Conservation (phyloP, 2,113 vertebrate genomes). For the Pleuronectes platessa region DNA sequence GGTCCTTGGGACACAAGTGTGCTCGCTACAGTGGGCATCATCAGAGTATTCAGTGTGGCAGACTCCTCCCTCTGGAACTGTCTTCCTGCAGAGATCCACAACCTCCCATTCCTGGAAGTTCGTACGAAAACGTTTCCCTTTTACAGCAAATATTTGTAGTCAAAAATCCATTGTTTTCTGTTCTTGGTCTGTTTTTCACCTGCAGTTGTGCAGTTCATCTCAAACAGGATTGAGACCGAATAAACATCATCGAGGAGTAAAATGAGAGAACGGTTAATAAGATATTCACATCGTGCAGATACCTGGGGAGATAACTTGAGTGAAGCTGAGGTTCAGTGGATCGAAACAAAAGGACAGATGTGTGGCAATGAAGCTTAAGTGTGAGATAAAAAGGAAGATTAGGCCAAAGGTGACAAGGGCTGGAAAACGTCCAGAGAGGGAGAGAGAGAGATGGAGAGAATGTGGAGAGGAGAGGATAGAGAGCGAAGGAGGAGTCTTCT, state of each 20-base stretch:
- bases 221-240: no score
- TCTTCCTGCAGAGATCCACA: no score
- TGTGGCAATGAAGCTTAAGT: conserved; percentile 41
- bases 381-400: conserved; percentile 48
- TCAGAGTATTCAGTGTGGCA: no score
- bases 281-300: background rate
- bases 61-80: no score
- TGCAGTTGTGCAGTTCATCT: no score
- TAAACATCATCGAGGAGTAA: background rate
- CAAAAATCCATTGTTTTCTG: no score
- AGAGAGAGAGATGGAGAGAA: background rate
- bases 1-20: no score
- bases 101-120: no score
- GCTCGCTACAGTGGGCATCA: no score
- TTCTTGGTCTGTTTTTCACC: no score
- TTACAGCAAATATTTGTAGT: no score
- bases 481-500: conserved; percentile 28
- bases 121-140: no score
- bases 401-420: conserved; percentile 49
- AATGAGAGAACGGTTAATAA: background rate
- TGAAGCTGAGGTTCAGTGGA: conserved; percentile 45
- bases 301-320: background rate
- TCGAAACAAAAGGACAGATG: conserved; percentile 55
- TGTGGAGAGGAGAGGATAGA: background rate
- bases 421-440: conserved; percentile 49